phyloP scores from a whole-genome alignment of 2,888 invertebrate species.

The Teinopalpus imperialis region DNA sequence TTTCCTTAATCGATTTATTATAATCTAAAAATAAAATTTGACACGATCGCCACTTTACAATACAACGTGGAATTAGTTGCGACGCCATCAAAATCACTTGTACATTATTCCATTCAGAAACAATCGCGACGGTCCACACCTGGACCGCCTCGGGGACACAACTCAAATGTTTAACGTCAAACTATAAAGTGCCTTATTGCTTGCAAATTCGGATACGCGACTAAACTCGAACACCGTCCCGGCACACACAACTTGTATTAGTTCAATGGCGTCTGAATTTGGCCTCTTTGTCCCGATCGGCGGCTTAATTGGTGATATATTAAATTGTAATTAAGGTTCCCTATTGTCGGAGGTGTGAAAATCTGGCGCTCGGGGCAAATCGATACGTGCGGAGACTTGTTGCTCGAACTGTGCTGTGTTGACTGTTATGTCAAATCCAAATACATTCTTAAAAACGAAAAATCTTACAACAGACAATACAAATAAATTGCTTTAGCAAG shows the following conservation, averaged over 20 bases:
- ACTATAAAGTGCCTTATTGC: slow-evolving; percentile 39
- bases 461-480: no score
- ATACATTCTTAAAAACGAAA: no score
- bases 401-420: slow-evolving; percentile 29
- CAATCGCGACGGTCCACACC: slow-evolving; percentile 36
- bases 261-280: slow-evolving; percentile 44
- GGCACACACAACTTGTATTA: slow-evolving; percentile 26
- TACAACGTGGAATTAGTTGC: slow-evolving; percentile 3
- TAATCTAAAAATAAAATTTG: no score
- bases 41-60: background rate
- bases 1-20: no score
- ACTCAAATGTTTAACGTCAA: slow-evolving; percentile 38
- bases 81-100: slow-evolving; percentile 19
- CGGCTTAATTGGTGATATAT: slow-evolving; percentile 78
- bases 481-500: no score
- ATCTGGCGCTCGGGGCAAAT: slow-evolving; percentile 48
- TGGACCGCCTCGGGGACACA: slow-evolving; percentile 44
- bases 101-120: slow-evolving; percentile 7
- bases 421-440: background rate
- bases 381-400: slow-evolving; percentile 44
- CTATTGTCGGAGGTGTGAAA: slow-evolving; percentile 62
- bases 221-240: slow-evolving; percentile 34
- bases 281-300: slow-evolving; percentile 59
- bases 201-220: slow-evolving; percentile 30
- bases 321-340: slow-evolving; percentile 78